Percentiles rank a stretch among this genome's conserved stretches.
Conservation (phyloP, 2,113 vertebrate genomes). For the Numenius arquata region DNA sequence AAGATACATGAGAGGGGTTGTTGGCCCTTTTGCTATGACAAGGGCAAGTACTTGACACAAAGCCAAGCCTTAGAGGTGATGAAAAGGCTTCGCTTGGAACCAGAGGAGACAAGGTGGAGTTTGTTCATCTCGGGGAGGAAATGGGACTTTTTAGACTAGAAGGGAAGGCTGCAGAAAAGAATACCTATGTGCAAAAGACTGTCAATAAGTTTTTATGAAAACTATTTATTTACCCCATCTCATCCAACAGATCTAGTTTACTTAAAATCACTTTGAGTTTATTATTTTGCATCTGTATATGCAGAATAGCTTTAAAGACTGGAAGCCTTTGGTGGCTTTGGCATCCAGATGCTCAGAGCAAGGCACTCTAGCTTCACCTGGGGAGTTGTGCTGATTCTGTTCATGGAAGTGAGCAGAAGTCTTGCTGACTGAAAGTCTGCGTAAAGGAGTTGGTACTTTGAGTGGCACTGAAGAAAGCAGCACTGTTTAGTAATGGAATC, state of each 20-base stretch:
- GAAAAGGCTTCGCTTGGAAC: neutral
- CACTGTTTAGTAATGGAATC: neutral
- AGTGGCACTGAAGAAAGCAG: neutral
- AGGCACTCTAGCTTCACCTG: neutral
- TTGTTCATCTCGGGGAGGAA: neutral
- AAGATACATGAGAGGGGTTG: neutral
- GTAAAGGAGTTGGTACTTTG: neutral
- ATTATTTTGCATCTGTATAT: neutral
- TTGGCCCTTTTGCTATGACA: neutral
- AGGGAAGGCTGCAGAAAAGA: neutral
- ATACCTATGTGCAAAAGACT: neutral
- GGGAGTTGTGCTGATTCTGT: neutral
- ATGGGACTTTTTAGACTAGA: neutral
- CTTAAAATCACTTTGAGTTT: neutral
- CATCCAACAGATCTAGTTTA: neutral
- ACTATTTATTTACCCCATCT: neutral
- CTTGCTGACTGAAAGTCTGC: neutral
- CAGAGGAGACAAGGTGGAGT: neutral
- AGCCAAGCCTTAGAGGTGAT: neutral
- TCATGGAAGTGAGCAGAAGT: neutral
- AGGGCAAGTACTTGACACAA: neutral
- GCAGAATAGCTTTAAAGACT: neutral
- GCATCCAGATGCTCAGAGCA: neutral
- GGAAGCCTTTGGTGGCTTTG: neutral
- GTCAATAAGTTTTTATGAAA: neutral